phyloP scores from a whole-genome alignment of 2,888 invertebrate species.

The Megastigmus dorsalis region DNA sequence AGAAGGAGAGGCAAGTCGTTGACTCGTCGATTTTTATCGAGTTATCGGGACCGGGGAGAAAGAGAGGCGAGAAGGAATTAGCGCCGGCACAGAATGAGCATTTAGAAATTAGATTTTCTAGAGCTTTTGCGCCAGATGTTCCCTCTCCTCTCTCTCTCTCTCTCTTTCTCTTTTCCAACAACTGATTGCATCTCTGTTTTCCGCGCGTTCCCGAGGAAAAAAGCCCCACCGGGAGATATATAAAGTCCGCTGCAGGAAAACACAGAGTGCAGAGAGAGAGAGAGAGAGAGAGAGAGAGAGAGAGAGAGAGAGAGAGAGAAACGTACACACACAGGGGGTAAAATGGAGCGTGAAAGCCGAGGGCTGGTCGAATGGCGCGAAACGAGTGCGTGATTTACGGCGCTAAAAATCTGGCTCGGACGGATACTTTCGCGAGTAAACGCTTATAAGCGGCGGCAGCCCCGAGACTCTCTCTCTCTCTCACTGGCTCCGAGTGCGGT shows the following conservation, averaged over 20 bases:
- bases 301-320: background rate
- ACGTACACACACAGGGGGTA: background rate
- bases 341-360: slow-evolving; percentile 11
- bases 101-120: slow-evolving; percentile 71
- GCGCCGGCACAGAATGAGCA: slow-evolving; percentile 53
- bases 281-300: slow-evolving; percentile 7
- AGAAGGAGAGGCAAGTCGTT: background rate
- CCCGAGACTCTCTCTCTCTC: too few relatives aligned
- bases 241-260: too few relatives aligned
- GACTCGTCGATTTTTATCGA: slow-evolving; percentile 64
- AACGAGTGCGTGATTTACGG: slow-evolving; percentile 43
- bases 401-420: slow-evolving; percentile 45
- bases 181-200: slow-evolving; percentile 59
- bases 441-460: too few relatives aligned
- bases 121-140: slow-evolving; percentile 70
- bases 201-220: background rate
- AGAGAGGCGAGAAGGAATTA: slow-evolving; percentile 61
- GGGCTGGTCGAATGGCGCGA: background rate
- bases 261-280: background rate
- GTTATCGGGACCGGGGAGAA: slow-evolving; percentile 62
- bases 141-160: too few relatives aligned
- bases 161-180: slow-evolving; percentile 50
- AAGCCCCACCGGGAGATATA: too few relatives aligned
- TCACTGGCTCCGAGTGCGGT: too few relatives aligned
- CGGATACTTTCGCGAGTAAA: too few relatives aligned